Evolutionary conservation across 2,113 vertebrate species (phyloP), one percentile per base, ranked within the genome.

Genomic region (Himantopus leucocephalus): DNA sequence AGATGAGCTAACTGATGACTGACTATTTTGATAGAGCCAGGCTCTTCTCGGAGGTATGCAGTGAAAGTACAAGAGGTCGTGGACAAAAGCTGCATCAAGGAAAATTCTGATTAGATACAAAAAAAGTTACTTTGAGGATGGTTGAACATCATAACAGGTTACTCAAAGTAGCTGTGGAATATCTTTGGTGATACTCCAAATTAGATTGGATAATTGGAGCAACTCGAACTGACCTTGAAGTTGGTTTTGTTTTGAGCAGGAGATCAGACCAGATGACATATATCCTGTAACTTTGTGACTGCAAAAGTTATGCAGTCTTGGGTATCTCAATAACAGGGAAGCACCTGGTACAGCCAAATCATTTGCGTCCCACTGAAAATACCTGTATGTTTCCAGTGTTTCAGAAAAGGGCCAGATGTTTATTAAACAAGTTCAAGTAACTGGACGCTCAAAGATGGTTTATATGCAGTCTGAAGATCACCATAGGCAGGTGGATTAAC

Each of bases 401-500:
- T 85, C 48, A 67, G 58, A 32, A 78, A 62, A 75, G 14, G 6
- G 6, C 1, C n/a, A 63, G 22, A 67, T 15, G 3, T 41, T 79
- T 76, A 30, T 60, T 63, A 85, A 89, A 68, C 7, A 68, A 64
- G 7, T 71, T 76, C 20, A 82, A 70, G 26, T 43, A 90, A 64
- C n/a, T 12, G 8, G 30, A 1, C 41, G 56, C 12, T 68, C 27
- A 58, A 35, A 73, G 5, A 30, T 59, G 1, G 21, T 37, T 41
- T 60, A 14, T 39, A 8, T 62, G 21, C 26, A 85, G 16, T 53
- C 15, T 75, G 47, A 67, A 81, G 23, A 72, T 67, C 37, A 82
- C 6, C 50, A 58, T 0, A 58, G 20, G 52, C 10, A 41, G 15
- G 29, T 0, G 3, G 1, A 34, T 56, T 70, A 73, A 60, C 6